Base-by-base conservation (phyloP, 2,797 vertebrate species). In the Austrolebias charrua region DNA sequence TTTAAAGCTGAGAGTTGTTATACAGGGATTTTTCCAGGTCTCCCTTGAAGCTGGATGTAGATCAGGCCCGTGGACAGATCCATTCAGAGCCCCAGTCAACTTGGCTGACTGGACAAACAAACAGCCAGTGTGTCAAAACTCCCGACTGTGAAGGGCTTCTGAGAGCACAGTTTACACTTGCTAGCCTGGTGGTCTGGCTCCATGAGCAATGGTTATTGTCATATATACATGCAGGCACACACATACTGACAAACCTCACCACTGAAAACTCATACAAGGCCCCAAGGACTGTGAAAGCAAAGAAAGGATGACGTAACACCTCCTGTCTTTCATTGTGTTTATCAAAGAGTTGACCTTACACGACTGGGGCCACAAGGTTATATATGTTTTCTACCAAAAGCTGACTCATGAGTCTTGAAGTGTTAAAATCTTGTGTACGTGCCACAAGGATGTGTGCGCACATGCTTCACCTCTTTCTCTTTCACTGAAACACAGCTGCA, bases 61-160 rank as follows among this genome's bases (percentile, higher is more conserved):
- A 87, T 86, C 79, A 55, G 2, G 62, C 57, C 69, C 69, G 66
- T 31, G 40, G 78, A 82, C 69, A 78, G 79, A 88, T 86, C 75
- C 47, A 78, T 87, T 76, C 73, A 83, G 69, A 70, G 62, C 56
- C 65, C 69, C 45, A 15, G 51, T 84, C 82, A 82, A 80, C 71
- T 86, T 86, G 86, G 81, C 89, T 86, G 88, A 90, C 90, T 91
- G 83, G 71, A 92, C 90, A 93, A 94, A 93, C 91, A 94, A 93
- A 92, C 82, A 92, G 70, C 73, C 63, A 76, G 76, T 80, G 82
- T 87, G 90, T 92, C 89, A 91, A 92, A 92, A 88, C 81, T 90
- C 81, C 76, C 76, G 74, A 86, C 80, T 73, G 84, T 74, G 65
- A 90, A 90, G 87, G 85, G 90, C 90, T 91, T 91, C 90, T 89